phyloP scores from a whole-genome alignment of 2,888 invertebrate species.

The Eulithis testata region DNA sequence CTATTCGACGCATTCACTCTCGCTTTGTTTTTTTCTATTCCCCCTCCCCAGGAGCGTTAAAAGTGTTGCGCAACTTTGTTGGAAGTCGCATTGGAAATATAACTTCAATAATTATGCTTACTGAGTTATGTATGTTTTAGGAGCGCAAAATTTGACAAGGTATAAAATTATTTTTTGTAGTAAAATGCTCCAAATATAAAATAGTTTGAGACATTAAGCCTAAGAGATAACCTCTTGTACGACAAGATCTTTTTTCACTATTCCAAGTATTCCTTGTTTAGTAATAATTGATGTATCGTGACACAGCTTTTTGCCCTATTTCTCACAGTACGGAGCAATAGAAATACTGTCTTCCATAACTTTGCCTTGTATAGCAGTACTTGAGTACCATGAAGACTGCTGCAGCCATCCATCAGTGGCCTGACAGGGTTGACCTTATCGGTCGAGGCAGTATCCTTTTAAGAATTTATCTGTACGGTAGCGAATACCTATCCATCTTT shows the following conservation, averaged over 20 bases:
- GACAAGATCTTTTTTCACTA: not conserved
- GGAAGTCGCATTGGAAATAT: no score
- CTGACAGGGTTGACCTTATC: constrained; percentile 54
- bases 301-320: constrained; percentile 7
- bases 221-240: no score
- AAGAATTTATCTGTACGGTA: constrained; percentile 41
- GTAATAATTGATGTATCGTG: not conserved
- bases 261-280: not conserved
- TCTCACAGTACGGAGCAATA: constrained; percentile 17
- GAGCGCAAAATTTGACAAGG: no score
- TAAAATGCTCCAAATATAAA: not conserved
- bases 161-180: not conserved
- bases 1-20: no score
- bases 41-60: no score
- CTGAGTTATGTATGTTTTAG: no score
- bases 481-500: constrained; percentile 33
- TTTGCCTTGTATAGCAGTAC: constrained; percentile 35
- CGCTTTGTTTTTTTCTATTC: no score
- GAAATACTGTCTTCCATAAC: constrained; percentile 39
- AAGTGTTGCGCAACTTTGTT: no score
- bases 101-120: no score
- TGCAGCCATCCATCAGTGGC: constrained; percentile 40
- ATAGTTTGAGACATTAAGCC: no score
- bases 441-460: constrained; percentile 43
- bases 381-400: constrained; percentile 30